Evolutionary conservation across 2,888 invertebrate genomes (phyloP), one percentile per base, ranked within the genome.

Genomic region (Erynnis tages): DNA sequence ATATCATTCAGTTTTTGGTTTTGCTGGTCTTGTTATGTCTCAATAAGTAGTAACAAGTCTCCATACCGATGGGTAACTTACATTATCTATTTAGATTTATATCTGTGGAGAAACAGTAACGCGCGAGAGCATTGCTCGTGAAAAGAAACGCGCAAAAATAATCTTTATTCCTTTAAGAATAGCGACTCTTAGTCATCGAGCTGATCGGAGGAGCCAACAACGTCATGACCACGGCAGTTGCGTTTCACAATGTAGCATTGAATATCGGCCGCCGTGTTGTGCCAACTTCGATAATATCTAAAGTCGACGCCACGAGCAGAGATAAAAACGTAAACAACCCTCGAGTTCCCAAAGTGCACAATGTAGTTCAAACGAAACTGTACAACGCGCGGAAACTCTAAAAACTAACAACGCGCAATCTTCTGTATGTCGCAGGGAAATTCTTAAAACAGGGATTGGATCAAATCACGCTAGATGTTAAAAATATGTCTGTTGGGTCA

Each of bases 181-280:
- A 45, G 16, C 21, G 17, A 13, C 11, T 13, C 14, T 45, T 19
- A 34, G 11, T 34, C 16, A 25, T 11, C 37, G 46, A 47, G n/a
- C 16, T 38, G 34, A 46, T 41, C 40, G 32, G 41, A 41, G 45
- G 38, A 53, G 56, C 44, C 63, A 45, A 78, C 81, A 82, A 82
- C 80, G 72, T 69, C 79, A 82, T 82, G 86, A 76, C 68, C 84
- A 79, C 68, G 74, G 77, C 65, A 69, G 66, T 71, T 71, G 77
- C 80, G 77, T 79, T 65, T 61, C 56, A 60, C 54, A 56, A 45
- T 52, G 58, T 63, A 55, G 59, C 61, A 64, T 73, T 67, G 62
- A 66, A 76, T 79, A 82, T 83, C 83, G 82, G 82, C 71, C 80
- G 79, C 82, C 69, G 79, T 82, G 83, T 76, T 82, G 82, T 79